A percentile compares a stretch with the other conserved stretches of the same genome.
Evolutionary conservation across 2,888 invertebrate genomes (phyloP).

Genomic region (Heteromurus nitidus): DNA sequence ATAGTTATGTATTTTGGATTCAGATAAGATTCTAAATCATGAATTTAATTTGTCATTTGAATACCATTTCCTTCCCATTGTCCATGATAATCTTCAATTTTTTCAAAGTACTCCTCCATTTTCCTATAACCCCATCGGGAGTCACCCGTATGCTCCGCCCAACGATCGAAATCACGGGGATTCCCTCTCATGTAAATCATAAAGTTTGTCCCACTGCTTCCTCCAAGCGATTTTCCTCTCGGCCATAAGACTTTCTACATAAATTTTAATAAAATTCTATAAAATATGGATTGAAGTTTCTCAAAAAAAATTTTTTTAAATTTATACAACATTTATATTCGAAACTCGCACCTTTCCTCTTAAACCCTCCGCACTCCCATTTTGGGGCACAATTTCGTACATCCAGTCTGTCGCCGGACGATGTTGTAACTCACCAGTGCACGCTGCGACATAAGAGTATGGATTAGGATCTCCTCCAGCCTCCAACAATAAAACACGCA

Average conservation of each 20-base stretch:
- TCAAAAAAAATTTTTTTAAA: no score
- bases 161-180: slow-evolving; percentile 18
- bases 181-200: slow-evolving; percentile 31
- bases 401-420: neutral
- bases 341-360: no score
- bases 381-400: neutral
- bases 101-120: slow-evolving; percentile 87
- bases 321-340: no score
- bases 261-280: no score
- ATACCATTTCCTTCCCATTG: slow-evolving; percentile 26
- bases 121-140: slow-evolving; percentile 91
- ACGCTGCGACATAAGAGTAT: neutral
- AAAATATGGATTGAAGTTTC: no score
- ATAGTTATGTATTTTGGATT: neutral
- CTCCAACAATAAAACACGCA: no score
- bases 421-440: neutral
- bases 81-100: slow-evolving; percentile 75
- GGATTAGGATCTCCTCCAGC: neutral
- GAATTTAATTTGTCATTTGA: neutral
- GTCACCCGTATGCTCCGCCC: slow-evolving; percentile 78
- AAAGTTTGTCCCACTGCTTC: slow-evolving; percentile 1
- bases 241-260: no score
- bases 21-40: neutral
- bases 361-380: no score
- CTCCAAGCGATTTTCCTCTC: no score